Base-by-base conservation (phyloP, 2,113 vertebrate species). In the Kobus ellipsiprymnus region DNA sequence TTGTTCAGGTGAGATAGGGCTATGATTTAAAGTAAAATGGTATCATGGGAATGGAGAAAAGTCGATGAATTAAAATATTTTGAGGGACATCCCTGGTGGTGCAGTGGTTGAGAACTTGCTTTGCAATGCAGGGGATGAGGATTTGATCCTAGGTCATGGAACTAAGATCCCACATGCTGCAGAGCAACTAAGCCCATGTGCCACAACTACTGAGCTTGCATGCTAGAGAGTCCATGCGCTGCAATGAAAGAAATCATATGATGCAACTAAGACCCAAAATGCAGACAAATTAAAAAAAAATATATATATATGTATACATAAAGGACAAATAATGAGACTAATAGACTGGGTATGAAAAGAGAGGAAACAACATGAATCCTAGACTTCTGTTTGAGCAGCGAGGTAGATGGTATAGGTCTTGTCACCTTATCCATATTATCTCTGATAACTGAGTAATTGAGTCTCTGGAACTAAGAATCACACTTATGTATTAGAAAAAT, bases 41-140 rank as follows among this genome's bases (percentile, higher is more conserved):
- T n/a, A 27, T 21, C 52, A 11, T 2, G 11, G 55, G 25, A 40
- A 50, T 62, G 62, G 36, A 90, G 67, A 97, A 78, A 55, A 86
- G 44, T 33, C 5, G 25, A 86, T 62, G 87, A 87, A 78, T 82
- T 92, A 92, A 59, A 86, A 67, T n/a, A 71, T 71, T 92, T n/a
- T 78, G 19, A 83, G 23, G 71, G 40, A 77, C 2, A 6, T 27
- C 23, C 40, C 71, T 77, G 71, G 67, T 74, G 21, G n/a, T 74
- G 67, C 67, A 74, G 36, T 23, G 36, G 40, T 27, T 44, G 71
- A 77, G 71, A 77, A 44, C 44, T 77, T 44, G 40, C 13, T 40
- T 44, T 77, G 23, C 23, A 44, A 77, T 44, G 40, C 40, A 77
- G 71, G 23, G 71, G 71, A 15, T 77, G 71, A 7, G 40, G 40